These are phyloP conservation scores for Porites lutea DNA, from an alignment of 64 coral and sea anemone species.

Conservation along the genomic window DNA sequence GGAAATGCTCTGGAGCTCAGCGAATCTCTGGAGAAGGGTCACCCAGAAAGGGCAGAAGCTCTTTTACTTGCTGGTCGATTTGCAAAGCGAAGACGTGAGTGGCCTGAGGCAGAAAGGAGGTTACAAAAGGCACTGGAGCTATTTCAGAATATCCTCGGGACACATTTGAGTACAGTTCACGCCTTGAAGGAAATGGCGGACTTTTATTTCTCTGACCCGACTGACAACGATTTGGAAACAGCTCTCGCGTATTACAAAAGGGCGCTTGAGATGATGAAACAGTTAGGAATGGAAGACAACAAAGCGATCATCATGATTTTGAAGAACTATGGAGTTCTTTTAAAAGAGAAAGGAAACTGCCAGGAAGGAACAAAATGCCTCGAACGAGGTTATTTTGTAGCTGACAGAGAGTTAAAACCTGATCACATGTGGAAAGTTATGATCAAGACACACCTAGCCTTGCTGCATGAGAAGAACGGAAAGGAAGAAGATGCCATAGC, in stretches of 20 bases:
- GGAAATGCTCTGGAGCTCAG: not conserved
- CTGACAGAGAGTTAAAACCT: not conserved
- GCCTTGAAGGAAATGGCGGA: slow-evolving; percentile 35
- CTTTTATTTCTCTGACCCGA: not conserved
- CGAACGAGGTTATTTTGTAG: not conserved
- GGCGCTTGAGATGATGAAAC: not conserved
- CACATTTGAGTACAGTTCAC: slow-evolving; percentile 8
- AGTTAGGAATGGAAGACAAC: not conserved
- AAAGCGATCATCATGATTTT: not conserved
- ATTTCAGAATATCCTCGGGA: not conserved
- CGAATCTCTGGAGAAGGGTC: not conserved
- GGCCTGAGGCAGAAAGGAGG: slow-evolving; percentile 7
- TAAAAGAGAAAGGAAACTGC: not conserved
- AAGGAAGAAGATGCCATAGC: not conserved
- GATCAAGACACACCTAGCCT: slow-evolving; percentile 10
- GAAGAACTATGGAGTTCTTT: slow-evolving; percentile 18
- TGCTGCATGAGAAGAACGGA: not conserved
- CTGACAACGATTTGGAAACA: not conserved
- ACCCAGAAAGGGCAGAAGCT: not conserved
- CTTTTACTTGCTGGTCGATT: not conserved
- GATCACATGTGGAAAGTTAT: slow-evolving; percentile 23
- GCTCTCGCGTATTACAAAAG: slow-evolving; percentile 14
- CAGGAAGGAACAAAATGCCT: not conserved
- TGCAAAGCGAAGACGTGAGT: not conserved
- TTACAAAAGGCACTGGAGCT: slow-evolving; percentile 25